A percentile compares a stretch with the other conserved stretches of the same genome.
phyloP scores from a whole-genome alignment of 2,797 vertebrate species.

The Erpetoichthys calabaricus region DNA sequence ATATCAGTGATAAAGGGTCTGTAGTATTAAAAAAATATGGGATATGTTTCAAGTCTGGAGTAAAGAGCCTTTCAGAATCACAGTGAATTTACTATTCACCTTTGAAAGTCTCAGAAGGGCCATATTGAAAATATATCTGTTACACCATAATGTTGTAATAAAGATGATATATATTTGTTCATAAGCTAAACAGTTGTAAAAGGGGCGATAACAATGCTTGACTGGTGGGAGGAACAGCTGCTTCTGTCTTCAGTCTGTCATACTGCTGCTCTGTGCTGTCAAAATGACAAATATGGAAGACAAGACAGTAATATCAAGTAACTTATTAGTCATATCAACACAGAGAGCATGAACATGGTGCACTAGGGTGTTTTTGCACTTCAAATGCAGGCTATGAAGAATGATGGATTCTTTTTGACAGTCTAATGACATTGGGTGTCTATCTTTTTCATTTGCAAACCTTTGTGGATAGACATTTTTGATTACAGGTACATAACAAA shows the following conservation, averaged over 20 bases:
- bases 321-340: slow-evolving; percentile 15
- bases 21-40: no score
- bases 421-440: no score
- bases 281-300: slow-evolving; percentile 18
- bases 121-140: slow-evolving; percentile 5
- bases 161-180: slow-evolving; percentile 12
- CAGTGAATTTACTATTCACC: no score
- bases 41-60: no score
- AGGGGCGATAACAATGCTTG: slow-evolving; percentile 19
- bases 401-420: no score
- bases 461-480: no score
- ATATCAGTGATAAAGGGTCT: no score
- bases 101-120: no score
- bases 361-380: not conserved
- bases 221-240: slow-evolving; percentile 18
- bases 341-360: slow-evolving; percentile 12
- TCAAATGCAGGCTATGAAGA: no score
- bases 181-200: slow-evolving; percentile 15
- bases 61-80: no score
- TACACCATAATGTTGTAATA: slow-evolving; percentile 13
- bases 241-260: slow-evolving; percentile 17
- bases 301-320: slow-evolving; percentile 12
- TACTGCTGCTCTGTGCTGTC: slow-evolving; percentile 15
- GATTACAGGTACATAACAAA: no score
- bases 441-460: no score